Evolutionary conservation across 1,140 invertebrate genomes (phyloP).

Genomic region (Drosophila tani): DNA sequence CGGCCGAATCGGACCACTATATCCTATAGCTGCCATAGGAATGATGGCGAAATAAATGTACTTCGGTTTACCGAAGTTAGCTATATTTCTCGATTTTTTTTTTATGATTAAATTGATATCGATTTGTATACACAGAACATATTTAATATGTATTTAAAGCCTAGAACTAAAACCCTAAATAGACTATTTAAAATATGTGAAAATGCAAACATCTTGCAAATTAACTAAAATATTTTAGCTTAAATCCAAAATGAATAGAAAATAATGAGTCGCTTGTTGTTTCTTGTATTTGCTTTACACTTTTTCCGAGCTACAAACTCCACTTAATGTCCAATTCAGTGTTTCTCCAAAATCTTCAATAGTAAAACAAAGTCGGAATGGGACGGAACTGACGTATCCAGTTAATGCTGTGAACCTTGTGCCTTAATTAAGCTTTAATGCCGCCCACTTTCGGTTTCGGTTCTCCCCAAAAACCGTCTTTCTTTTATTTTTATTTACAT

Average conservation of each 20-base stretch:
- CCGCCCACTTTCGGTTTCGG: slow-evolving; percentile 51
- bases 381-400: slow-evolving; percentile 1
- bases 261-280: no score
- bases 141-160: background rate
- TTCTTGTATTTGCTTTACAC: background rate
- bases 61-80: no score
- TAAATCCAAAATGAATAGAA: no score
- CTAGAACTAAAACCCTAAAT: background rate
- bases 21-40: no score
- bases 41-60: no score
- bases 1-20: no score
- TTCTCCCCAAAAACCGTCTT: slow-evolving; percentile 11
- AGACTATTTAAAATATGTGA: no score
- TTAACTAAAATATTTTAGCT: no score
- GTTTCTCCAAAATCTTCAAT: background rate
- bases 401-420: slow-evolving; percentile 59
- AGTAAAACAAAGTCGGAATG: background rate
- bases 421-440: slow-evolving; percentile 61
- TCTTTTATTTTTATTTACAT: slow-evolving; percentile 26
- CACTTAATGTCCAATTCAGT: slow-evolving; percentile 2
- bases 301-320: background rate
- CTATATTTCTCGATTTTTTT: no score
- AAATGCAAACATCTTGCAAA: rapidly evolving
- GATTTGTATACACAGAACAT: no score
- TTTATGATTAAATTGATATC: no score